These are phyloP conservation scores for Mesorhabditis spiculigera DNA, from an alignment of 2,888 invertebrate genomes.

Conservation along the genomic window DNA sequence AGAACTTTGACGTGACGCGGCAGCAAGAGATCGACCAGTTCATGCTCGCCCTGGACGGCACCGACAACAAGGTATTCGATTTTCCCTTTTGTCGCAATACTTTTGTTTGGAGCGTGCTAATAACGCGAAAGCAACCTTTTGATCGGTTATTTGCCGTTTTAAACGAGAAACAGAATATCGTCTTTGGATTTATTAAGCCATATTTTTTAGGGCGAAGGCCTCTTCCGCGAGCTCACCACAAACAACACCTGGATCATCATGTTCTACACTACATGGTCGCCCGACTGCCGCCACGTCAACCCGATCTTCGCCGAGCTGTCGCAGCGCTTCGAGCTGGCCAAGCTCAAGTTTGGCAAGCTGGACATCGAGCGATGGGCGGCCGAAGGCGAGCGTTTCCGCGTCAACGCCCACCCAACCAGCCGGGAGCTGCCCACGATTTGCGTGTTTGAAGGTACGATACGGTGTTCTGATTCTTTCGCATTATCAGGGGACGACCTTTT, in stretches of 20 bases:
- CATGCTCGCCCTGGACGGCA: constrained; percentile 85
- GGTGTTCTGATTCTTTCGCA: too few species aligned
- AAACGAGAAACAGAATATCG: not conserved
- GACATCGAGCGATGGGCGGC: constrained; percentile 89
- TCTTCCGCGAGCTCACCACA: constrained; percentile 21
- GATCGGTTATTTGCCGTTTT: not conserved
- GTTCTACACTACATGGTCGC: constrained; percentile 95
- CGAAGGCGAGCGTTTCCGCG: constrained; percentile 69
- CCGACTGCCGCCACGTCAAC: constrained; percentile 87
- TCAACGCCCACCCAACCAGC: constrained; percentile 84
- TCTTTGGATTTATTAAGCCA: not conserved
- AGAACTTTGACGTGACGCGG: constrained; percentile 76
- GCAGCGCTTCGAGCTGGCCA: constrained; percentile 72
- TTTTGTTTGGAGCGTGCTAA: constrained; percentile 15
- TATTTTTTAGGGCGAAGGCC: constrained; percentile 23
- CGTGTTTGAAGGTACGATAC: constrained; percentile 68
- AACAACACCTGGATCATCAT: constrained; percentile 59
- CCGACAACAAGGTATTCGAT: constrained; percentile 77
- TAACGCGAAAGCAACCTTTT: too few species aligned
- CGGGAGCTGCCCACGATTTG: constrained; percentile 88
- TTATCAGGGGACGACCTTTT: constrained; percentile 27
- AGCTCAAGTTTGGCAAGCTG: constrained; percentile 90
- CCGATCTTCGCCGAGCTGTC: constrained; percentile 78
- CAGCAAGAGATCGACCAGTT: constrained; percentile 81
- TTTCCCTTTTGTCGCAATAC: not conserved